Base-by-base conservation (phyloP, 2,888 invertebrate genomes). In the Trachelus stipa region DNA sequence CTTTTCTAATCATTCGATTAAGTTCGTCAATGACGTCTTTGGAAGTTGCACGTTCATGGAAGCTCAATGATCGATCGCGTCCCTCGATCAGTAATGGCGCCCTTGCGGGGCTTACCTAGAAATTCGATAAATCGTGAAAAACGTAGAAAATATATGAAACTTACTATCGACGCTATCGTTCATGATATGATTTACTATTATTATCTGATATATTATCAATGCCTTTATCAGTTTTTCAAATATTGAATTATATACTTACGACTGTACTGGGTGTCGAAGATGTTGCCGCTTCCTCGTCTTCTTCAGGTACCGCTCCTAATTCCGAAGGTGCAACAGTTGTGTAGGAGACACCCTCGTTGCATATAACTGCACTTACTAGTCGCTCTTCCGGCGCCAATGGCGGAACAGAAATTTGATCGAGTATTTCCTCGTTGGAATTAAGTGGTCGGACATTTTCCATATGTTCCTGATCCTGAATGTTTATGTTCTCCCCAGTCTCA, bases 1-100 rank as follows among this genome's bases (percentile, higher is more conserved):
- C 93, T 84, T 93, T 93, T 74, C 93, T 92, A 78, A 94, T 94
- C 93, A 94, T 94, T 76, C 94, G 93, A 89, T 96, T 95, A 31
- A 96, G 92, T 87, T 95, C 95, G 86, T 96, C 95, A 84, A 96
- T 95, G 77, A 96, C 95, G 88, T 96, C 95, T 88, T 95, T 95
- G 73, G 95, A 95, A 68, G 95, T 95, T 23, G 95, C 95, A 81
- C 95, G 93, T 87, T 95, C 95, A 86, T 95, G 95, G 88, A 95
- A 95, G 91, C 95, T 95, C 79, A 95, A 91, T 12, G 94, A 94
- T 85, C 95, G 92, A 84, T 93, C 88, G 73, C 86, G 85, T 40
- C 88, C 89, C 76, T 90, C 90, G 79, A 90, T 81, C n/a, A 90
- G 80, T 15, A 90, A 83, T 1, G 87, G 83, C 34, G 87, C 89